phyloP scores from a whole-genome alignment of 2,888 invertebrate species.

The Alcis repandata region DNA sequence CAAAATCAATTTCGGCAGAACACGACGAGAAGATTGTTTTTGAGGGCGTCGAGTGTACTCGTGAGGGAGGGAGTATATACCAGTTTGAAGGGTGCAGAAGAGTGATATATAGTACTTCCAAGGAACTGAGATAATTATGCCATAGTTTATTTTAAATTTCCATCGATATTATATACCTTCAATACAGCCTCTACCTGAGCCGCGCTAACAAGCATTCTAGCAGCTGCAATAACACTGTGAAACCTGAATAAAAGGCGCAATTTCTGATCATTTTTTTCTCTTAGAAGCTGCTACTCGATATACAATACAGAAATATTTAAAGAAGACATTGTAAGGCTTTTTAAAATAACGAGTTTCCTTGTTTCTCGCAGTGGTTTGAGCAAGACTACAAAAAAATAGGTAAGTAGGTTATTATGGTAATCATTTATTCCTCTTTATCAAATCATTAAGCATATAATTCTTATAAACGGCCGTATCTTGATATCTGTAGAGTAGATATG shows the following conservation, averaged over 20 bases:
- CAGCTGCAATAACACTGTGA: too few relatives aligned
- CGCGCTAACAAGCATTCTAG: too few relatives aligned
- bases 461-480: not conserved
- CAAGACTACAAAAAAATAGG: not conserved
- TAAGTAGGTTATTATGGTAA: not conserved
- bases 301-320: too few relatives aligned
- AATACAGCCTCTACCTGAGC: too few relatives aligned
- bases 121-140: not conserved
- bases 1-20: conserved; percentile 63
- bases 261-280: too few relatives aligned
- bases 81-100: not conserved
- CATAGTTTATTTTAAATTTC: too few relatives aligned
- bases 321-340: too few relatives aligned
- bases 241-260: too few relatives aligned
- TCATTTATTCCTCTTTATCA: conserved; percentile 3
- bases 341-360: too few relatives aligned
- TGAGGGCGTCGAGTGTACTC: conserved; percentile 16
- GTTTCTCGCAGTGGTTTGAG: not conserved
- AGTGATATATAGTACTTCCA: not conserved
- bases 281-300: too few relatives aligned
- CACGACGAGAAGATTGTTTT: conserved; percentile 35
- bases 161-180: too few relatives aligned
- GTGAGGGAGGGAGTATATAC: not conserved
- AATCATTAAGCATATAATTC: not conserved
- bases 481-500: not conserved